Base-by-base conservation (phyloP, 1,140 invertebrate species). In the Caenorhabditis inopinata region DNA sequence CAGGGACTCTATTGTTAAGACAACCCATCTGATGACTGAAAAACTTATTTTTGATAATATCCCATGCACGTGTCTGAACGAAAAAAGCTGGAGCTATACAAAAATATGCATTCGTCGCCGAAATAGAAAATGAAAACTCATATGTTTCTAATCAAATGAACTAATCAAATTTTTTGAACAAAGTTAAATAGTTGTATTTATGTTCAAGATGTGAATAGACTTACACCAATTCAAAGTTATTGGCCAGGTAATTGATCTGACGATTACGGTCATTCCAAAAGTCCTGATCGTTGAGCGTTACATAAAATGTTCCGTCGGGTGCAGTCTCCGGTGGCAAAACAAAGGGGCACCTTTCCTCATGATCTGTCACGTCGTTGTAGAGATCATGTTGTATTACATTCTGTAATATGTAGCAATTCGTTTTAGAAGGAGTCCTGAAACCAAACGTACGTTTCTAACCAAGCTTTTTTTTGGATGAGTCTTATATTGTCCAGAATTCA, bases 231-330 rank as follows among this genome's bases (percentile, higher is more conserved):
- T 75, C 14, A 6, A 14, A n/a, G 21, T 75, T 23, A 51, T 80
- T 80, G 62, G 48, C 46, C 35, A 74, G 38, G 21, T 42, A 80
- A 4, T 80, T 29, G 23, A 80, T 46, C 16, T 80, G 79, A 27
- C 73, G 25, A 23, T 80, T 75, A 6, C 79, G 38, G 38, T 80
- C 73, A 18, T 51, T 48, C 32, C 75, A 46, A 23, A 80, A 80
- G 1, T 74, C 62, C 5, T 16, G 1, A 21, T 80, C 79, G 0
- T 21, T 35, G 2, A 80, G 21, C 0, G 25, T n/a, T 0, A 80
- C 0, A 38, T 42, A 80, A 1, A 45, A 14, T 0, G 35, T 35
- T 35, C 48, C 68, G 27, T 68, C 58, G 11, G 4, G 5, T 11
- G 32, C 32, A 7, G 11, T 29, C 5, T 68, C n/a, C 1, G 32